Evolutionary conservation across 1,140 invertebrate genomes (phyloP).

Genomic region (Drosophila sulfurigaster): DNA sequence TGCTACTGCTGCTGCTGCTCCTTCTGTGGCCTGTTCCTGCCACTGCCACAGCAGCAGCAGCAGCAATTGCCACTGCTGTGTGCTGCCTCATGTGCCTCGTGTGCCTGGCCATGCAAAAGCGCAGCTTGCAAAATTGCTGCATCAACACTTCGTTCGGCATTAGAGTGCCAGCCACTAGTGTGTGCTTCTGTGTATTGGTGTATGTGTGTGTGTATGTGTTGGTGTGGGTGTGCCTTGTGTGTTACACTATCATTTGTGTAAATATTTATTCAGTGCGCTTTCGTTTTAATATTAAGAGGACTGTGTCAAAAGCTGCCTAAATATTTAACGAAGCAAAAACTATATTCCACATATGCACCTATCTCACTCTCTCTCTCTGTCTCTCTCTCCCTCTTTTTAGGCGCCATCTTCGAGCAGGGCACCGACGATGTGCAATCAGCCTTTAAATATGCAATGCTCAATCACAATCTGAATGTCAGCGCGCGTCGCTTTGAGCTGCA

Average conservation of each 20-base stretch:
- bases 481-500: slow-evolving; percentile 91
- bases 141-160: slow-evolving; percentile 79
- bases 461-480: slow-evolving; percentile 92
- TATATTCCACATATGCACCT: background rate
- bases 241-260: slow-evolving; percentile 77
- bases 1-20: slow-evolving; percentile 10
- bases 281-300: slow-evolving; percentile 80
- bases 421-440: slow-evolving; percentile 95
- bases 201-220: slow-evolving; percentile 6
- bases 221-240: slow-evolving; percentile 39
- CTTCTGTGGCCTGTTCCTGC: slow-evolving; percentile 18
- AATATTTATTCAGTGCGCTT: slow-evolving; percentile 76
- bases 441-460: slow-evolving; percentile 93
- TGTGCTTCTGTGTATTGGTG: slow-evolving; percentile 23
- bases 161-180: slow-evolving; percentile 46
- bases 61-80: background rate
- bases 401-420: slow-evolving; percentile 95
- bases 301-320: slow-evolving; percentile 79
- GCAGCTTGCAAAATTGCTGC: slow-evolving; percentile 74
- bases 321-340: slow-evolving; percentile 81
- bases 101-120: slow-evolving; percentile 63
- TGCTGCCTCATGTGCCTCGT: slow-evolving; percentile 5
- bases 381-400: slow-evolving; percentile 85
- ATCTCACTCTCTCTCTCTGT: slow-evolving; percentile 18
- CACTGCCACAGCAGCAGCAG: slow-evolving; percentile 9